A percentile compares a stretch with the other conserved stretches of the same genome.
These are phyloP conservation scores for Epicauta chinensis DNA, from an alignment of 1,140 invertebrate genomes.

Conservation along the genomic window DNA sequence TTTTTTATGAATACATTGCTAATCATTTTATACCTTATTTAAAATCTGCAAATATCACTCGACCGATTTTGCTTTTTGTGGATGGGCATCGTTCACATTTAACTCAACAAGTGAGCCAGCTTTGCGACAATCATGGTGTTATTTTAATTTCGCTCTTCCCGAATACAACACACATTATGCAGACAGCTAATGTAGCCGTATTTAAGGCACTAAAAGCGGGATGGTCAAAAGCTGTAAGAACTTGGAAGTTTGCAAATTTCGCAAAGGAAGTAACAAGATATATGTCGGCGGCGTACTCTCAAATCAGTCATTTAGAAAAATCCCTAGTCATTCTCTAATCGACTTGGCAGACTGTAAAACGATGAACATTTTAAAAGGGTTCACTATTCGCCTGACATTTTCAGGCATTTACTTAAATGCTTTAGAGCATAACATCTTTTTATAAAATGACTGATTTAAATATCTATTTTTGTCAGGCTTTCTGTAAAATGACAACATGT, in stretches of 20 bases:
- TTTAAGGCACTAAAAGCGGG: conserved; percentile 4
- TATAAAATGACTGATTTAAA: too few species aligned
- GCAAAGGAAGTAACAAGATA: conserved; percentile 15
- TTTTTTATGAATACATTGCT: conserved; percentile 42
- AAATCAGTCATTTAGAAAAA: too few species aligned
- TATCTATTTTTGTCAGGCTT: too few species aligned
- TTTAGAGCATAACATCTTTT: too few species aligned
- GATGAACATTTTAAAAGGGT: too few species aligned
- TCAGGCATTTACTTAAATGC: too few species aligned
- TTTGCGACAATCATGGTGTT: conserved; percentile 39
- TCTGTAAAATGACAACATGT: too few species aligned
- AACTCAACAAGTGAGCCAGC: conserved; percentile 34
- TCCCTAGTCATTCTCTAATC: too few species aligned
- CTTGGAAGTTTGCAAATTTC: conserved; percentile 20
- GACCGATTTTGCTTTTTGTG: conserved; percentile 40
- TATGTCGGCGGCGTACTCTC: too few species aligned
- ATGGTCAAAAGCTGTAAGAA: background rate
- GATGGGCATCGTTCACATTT: conserved; percentile 44
- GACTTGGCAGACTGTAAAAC: too few species aligned
- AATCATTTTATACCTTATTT: conserved; percentile 40
- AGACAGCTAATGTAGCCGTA: conserved; percentile 2
- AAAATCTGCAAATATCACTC: conserved; percentile 30
- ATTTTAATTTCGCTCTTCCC: conserved; percentile 41
- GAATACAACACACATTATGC: conserved; percentile 39
- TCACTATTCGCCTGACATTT: too few species aligned